These are phyloP conservation scores for Caradrina kadenii DNA, from an alignment of 2,888 invertebrate genomes.

Conservation along the genomic window DNA sequence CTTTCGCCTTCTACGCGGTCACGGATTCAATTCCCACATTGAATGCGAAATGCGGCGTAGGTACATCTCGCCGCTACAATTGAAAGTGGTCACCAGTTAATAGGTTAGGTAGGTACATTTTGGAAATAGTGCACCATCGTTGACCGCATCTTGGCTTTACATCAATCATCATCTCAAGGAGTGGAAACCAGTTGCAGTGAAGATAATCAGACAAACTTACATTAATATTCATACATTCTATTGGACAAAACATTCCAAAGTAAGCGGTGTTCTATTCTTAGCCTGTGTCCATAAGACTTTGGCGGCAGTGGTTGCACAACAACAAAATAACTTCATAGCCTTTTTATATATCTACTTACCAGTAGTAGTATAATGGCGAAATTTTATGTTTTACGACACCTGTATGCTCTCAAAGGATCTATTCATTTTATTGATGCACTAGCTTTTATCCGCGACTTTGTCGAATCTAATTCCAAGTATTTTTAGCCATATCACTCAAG, in stretches of 20 bases:
- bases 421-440: background rate
- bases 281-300: background rate
- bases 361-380: slow-evolving; percentile 6
- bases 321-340: slow-evolving; percentile 21
- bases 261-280: slow-evolving; percentile 13
- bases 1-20: slow-evolving; percentile 26
- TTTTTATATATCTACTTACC: slow-evolving; percentile 26
- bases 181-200: background rate
- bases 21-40: slow-evolving; percentile 17
- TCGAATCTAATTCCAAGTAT: too few relatives aligned
- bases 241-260: slow-evolving; percentile 2
- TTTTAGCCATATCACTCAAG: too few relatives aligned
- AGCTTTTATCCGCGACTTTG: too few relatives aligned
- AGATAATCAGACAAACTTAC: background rate
- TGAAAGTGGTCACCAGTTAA: background rate
- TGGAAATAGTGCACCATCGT: background rate
- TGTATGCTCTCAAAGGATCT: background rate
- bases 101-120: background rate
- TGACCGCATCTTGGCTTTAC: background rate
- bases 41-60: slow-evolving; percentile 15
- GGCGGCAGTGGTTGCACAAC: background rate
- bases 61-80: background rate
- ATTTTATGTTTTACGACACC: slow-evolving; percentile 6
- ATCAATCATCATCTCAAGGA: background rate
- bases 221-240: background rate